Evolutionary conservation across 2,888 invertebrate genomes (phyloP).

Genomic region (Thelaira solivaga): DNA sequence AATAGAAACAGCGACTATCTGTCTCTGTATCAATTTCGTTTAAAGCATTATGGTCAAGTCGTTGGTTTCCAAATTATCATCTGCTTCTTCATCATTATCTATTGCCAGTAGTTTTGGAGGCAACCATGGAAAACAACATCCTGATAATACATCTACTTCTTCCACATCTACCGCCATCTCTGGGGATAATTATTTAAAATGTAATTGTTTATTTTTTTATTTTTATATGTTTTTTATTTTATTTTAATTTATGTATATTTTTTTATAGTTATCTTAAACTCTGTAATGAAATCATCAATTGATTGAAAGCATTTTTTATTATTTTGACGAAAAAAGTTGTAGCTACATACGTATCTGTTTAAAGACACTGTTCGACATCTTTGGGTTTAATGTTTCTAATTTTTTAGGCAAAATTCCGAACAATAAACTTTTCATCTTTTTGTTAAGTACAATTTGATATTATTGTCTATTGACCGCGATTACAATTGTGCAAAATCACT

Average conservation of each 20-base stretch:
- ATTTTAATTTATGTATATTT: neutral
- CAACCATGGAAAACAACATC: slow-evolving; percentile 58
- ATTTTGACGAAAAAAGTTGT: too few species aligned
- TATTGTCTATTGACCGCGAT: too few species aligned
- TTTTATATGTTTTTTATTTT: neutral
- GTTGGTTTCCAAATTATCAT: slow-evolving; percentile 73
- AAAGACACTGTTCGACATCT: too few species aligned
- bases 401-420: too few species aligned
- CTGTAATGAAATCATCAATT: neutral
- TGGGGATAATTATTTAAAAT: slow-evolving; percentile 60
- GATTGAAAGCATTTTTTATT: neutral
- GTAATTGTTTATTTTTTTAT: slow-evolving; percentile 35
- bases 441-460: too few species aligned
- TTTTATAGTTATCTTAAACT: neutral
- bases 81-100: slow-evolving; percentile 73
- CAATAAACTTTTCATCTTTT: too few species aligned
- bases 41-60: slow-evolving; percentile 72
- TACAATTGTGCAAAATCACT: too few species aligned
- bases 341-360: too few species aligned
- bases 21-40: slow-evolving; percentile 5
- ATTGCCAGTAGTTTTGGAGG: slow-evolving; percentile 65
- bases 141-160: slow-evolving; percentile 57
- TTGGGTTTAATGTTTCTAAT: too few species aligned
- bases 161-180: slow-evolving; percentile 51
- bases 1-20: neutral